Percentiles rank a stretch among this genome's conserved stretches.
These are phyloP conservation scores for Ophion slaviceki DNA, from an alignment of 2,888 invertebrate genomes.

Conservation along the genomic window DNA sequence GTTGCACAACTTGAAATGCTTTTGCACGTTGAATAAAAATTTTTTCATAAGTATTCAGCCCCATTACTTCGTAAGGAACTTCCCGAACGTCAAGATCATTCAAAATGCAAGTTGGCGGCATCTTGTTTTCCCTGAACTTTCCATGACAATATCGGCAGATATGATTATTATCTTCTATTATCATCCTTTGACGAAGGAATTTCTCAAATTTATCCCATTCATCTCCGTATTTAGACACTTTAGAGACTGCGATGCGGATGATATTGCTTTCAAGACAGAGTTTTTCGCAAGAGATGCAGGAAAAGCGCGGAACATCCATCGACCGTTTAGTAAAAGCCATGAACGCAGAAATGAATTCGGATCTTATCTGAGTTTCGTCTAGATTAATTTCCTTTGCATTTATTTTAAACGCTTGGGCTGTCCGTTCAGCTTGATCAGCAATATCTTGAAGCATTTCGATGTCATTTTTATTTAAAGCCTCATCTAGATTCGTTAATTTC, in stretches of 20 bases:
- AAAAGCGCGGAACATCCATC: slow-evolving; percentile 48
- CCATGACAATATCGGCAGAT: slow-evolving; percentile 64
- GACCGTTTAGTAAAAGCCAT: slow-evolving; percentile 49
- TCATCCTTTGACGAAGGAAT: background rate
- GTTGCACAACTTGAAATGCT: slow-evolving; percentile 59
- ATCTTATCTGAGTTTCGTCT: slow-evolving; percentile 55
- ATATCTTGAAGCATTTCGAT: slow-evolving; percentile 14
- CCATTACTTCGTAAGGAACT: slow-evolving; percentile 64
- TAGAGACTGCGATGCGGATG: background rate
- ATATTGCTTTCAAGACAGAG: slow-evolving; percentile 59
- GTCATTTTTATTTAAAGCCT: slow-evolving; percentile 4
- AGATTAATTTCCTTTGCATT: slow-evolving; percentile 33
- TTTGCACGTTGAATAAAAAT: slow-evolving; percentile 69
- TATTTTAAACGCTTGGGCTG: slow-evolving; percentile 30
- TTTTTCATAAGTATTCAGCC: slow-evolving; percentile 73
- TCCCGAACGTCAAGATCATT: slow-evolving; percentile 65
- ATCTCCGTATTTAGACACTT: slow-evolving; percentile 16
- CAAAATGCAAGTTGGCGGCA: slow-evolving; percentile 73
- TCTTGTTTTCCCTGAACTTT: slow-evolving; percentile 65
- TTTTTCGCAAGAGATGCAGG: slow-evolving; percentile 67
- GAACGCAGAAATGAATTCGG: slow-evolving; percentile 40
- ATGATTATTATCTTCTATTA: slow-evolving; percentile 21
- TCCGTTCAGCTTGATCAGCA: slow-evolving; percentile 28
- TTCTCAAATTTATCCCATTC: slow-evolving; percentile 56
- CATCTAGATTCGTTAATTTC: background rate